Evolutionary conservation across 2,888 invertebrate genomes (phyloP).

Genomic region (Tricholauxania praeusta): DNA sequence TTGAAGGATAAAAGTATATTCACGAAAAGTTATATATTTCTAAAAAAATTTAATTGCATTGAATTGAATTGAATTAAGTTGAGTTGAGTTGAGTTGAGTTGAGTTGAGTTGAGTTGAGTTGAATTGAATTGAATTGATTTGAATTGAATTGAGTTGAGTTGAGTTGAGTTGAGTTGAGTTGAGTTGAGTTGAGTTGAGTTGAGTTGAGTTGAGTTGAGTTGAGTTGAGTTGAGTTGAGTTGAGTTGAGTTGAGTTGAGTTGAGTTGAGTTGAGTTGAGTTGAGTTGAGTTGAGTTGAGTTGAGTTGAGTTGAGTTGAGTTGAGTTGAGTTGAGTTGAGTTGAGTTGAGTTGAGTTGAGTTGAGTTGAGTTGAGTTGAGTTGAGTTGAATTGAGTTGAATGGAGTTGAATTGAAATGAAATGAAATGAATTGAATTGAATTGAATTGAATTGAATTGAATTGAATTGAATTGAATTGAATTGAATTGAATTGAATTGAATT

Average conservation of each 20-base stretch:
- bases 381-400: too few species aligned
- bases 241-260: background rate
- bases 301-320: background rate
- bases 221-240: background rate
- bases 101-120: constrained; percentile 1
- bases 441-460: constrained; percentile 10
- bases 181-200: background rate
- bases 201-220: background rate
- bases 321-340: background rate
- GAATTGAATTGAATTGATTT: background rate
- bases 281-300: background rate
- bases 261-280: background rate
- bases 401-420: too few species aligned
- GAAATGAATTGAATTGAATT: constrained; percentile 17
- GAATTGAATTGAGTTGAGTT: constrained; percentile 10
- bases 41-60: background rate
- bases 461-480: constrained; percentile 12
- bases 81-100: background rate
- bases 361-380: background rate
- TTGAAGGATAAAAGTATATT: background rate
- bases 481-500: constrained; percentile 6
- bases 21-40: background rate
- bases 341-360: background rate
- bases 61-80: constrained; percentile 9
- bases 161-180: background rate